Evolutionary conservation across 2,113 vertebrate species (phyloP), one percentile per base, ranked within the genome.

Genomic region (Sminthopsis crassicaudata): DNA sequence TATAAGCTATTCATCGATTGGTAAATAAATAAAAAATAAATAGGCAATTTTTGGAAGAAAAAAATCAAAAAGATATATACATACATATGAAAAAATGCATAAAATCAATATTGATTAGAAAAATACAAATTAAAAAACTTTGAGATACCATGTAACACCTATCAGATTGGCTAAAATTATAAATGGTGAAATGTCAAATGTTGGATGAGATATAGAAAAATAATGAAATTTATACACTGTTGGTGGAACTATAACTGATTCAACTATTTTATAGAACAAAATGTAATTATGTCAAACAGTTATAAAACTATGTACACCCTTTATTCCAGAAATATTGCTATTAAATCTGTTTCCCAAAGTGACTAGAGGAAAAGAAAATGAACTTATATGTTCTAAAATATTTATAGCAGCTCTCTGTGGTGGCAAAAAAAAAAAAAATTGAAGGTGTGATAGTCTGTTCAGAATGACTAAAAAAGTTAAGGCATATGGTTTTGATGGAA

Each of bases 331-430:
- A 60, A 89, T 2, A 50, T 48, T 23, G 90, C 1, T 60, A 4
- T 3, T 25, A 46, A 0, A 2, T 27, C 25, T 53, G 16, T 67
- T 51, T 2, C 0, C 2, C 50, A 51, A 16, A 24, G 1, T 25
- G 54, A 55, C 24, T 23, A 25, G 50, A 7, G 24, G 7, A 25
- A 53, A 57, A 52, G 27, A 55, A 19, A 50, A 51, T 27, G 0
- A 9, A 57, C 7, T 30, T 36, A 90, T 51, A 1, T 50, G 46
- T 36, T 54, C 91, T 46, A 57, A 90, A 94, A 90, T 23, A 76
- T 50, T 92, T 48, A 42, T 67, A 8, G 42, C 91, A 76, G 36
- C 92, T 51, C 50, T 51, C 50, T 51, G 10, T 84, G 0, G 42
- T 30, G 91, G 27, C 24, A n/a, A 55, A 93, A 3, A 25, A 92